These are phyloP conservation scores for Mycalesis mineus DNA, from an alignment of 2,888 invertebrate genomes.

Conservation along the genomic window DNA sequence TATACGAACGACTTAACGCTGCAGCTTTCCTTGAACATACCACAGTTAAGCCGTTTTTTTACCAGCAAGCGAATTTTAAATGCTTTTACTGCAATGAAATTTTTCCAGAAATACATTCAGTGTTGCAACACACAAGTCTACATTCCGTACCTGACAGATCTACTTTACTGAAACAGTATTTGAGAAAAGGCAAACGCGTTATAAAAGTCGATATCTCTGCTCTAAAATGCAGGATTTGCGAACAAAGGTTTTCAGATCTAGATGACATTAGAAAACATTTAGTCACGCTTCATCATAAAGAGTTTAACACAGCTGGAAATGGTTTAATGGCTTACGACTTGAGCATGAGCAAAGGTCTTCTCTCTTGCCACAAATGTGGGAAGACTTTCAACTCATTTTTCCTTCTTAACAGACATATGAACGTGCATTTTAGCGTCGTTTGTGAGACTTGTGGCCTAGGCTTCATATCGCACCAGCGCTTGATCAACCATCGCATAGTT, in stretches of 20 bases:
- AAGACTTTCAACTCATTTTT: slow-evolving; percentile 68
- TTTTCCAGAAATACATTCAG: slow-evolving; percentile 61
- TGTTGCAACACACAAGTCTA: slow-evolving; percentile 50
- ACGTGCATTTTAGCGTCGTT: slow-evolving; percentile 65
- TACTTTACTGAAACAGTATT: slow-evolving; percentile 53
- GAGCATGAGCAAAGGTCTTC: slow-evolving; percentile 47
- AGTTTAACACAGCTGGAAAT: slow-evolving; percentile 66
- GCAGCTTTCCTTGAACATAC: slow-evolving; percentile 64
- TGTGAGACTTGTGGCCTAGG: slow-evolving; percentile 70
- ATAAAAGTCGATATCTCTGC: slow-evolving; percentile 69
- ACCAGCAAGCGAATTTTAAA: slow-evolving; percentile 69
- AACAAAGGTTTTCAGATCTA: slow-evolving; percentile 57
- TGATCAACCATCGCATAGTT: slow-evolving; percentile 61
- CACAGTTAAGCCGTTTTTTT: slow-evolving; percentile 64
- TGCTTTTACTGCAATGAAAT: slow-evolving; percentile 68
- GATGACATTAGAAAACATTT: slow-evolving; percentile 63
- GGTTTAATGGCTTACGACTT: slow-evolving; percentile 67
- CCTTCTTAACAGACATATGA: slow-evolving; percentile 66
- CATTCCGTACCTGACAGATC: slow-evolving; percentile 54
- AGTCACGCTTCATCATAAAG: slow-evolving; percentile 50
- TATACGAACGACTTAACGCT: slow-evolving; percentile 65
- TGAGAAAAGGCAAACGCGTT: slow-evolving; percentile 64
- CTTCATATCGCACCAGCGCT: slow-evolving; percentile 64
- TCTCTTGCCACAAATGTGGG: slow-evolving; percentile 60
- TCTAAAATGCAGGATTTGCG: slow-evolving; percentile 61